Evolutionary conservation across 1,140 invertebrate species (phyloP), one percentile per base, ranked within the genome.

Genomic region (Frieseomelitta varia): DNA sequence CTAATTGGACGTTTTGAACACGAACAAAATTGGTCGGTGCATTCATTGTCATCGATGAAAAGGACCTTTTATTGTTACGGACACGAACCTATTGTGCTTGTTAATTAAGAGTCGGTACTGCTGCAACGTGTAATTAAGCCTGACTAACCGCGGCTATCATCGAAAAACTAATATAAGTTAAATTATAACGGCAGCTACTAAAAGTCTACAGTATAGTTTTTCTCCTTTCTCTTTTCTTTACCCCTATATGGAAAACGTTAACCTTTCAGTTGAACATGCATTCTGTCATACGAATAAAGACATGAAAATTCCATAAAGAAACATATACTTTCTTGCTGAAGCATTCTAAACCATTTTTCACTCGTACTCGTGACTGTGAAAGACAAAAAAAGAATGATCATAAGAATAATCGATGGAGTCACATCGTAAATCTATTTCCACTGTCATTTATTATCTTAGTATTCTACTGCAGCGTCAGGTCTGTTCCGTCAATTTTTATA

Each of bases 1-100:
- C 53, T 87, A 87, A 87, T 88, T 88, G 78, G 79, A 88, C 68
- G 68, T 87, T 81, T 88, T 80, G 61, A 63, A 61, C 51, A 15
- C 24, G n/a, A 21, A 4, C 58, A 47, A 79, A 69, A 79, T 88
- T 79, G 72, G 47, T 47, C 21, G 24, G 4, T 24, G 56, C 27
- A 21, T 30, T 61, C 30, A 47, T 77, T 75, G 61, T 61, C 47
- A 39, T 75, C 11, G n/a, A 10, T 30, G 15, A 11, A 47, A 80
- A 68, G 73, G 56, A 24, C 34, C 24, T 71, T 79, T 79, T 63
- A 81, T 72, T n/a, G 34, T 67, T 53, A 14, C 14, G 12, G n/a
- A 14, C 39, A 15, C 11, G 47, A 10, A 30, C 27, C 63, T 63
- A 75, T 69, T 24, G 63, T 56, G 39, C 10, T 11, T 53, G 8